phyloP scores from a whole-genome alignment of 1,140 invertebrate species.

The Gryllus bimaculatus region DNA sequence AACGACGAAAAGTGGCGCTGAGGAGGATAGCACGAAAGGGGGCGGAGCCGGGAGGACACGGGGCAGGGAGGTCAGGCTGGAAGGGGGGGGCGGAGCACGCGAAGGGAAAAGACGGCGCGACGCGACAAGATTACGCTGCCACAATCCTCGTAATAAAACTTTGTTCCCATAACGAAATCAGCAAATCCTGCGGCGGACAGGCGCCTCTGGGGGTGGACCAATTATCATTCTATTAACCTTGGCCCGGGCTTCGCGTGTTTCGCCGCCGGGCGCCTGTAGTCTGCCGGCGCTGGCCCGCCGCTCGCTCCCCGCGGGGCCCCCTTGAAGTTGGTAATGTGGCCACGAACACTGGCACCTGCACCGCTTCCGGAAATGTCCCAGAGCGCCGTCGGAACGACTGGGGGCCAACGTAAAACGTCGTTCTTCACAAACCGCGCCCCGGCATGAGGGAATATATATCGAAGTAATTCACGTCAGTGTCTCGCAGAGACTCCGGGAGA shows the following conservation, averaged over 20 bases:
- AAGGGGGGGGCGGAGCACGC: too few relatives aligned
- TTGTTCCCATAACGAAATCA: not conserved
- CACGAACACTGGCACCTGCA: not conserved
- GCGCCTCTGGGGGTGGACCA: not conserved
- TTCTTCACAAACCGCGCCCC: not conserved
- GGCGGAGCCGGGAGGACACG: too few relatives aligned
- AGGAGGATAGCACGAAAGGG: too few relatives aligned
- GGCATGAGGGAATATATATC: not conserved
- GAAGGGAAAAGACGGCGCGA: not conserved
- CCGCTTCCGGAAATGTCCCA: not conserved
- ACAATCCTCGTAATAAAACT: not conserved
- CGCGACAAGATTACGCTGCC: not conserved
- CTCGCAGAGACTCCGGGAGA: not conserved
- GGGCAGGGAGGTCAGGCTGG: not conserved
- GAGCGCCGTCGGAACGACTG: too few relatives aligned
- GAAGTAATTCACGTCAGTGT: not conserved
- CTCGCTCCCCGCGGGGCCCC: too few relatives aligned
- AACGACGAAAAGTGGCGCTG: too few relatives aligned
- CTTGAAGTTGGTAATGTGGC: not conserved
- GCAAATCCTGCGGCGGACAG: not conserved
- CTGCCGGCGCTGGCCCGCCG: too few relatives aligned
- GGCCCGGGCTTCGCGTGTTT: not conserved
- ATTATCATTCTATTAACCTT: conserved; percentile 2
- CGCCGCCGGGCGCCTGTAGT: too few relatives aligned
- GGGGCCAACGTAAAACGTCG: not conserved